These are phyloP conservation scores for Lepisosteus oculatus DNA, from an alignment of 2,113 vertebrate species.

Conservation along the genomic window DNA sequence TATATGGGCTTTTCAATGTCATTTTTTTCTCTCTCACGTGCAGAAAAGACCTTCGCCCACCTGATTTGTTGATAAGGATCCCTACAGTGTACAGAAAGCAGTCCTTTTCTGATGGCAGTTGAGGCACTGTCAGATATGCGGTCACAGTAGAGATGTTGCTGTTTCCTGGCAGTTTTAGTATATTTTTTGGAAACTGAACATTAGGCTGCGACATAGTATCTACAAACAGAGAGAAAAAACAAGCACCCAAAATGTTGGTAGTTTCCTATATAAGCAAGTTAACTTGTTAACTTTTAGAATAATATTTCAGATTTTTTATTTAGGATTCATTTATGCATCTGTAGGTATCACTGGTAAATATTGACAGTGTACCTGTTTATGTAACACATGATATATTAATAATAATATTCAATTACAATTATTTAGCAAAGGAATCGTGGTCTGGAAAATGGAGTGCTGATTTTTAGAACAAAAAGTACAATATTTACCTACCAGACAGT, in stretches of 20 bases:
- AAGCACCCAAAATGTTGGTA: neutral
- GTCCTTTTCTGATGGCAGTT: constrained; percentile 70
- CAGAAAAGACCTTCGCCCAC: constrained; percentile 45
- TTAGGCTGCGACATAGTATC: constrained; percentile 82
- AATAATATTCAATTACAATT: no score
- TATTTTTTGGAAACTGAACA: constrained; percentile 80
- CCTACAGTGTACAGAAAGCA: constrained; percentile 65
- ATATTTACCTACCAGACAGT: constrained; percentile 72
- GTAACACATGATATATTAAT: no score
- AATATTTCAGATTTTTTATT: no score
- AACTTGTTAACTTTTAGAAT: no score
- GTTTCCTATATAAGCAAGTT: neutral
- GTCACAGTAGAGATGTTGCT: constrained; percentile 69
- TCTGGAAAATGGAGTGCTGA: no score
- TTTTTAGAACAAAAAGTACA: neutral
- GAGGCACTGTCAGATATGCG: constrained; percentile 81
- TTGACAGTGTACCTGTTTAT: no score
- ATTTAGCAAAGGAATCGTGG: no score
- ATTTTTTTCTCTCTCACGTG: neutral
- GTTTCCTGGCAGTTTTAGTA: constrained; percentile 69
- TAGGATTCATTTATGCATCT: no score
- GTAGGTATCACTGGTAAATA: no score
- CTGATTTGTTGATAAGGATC: constrained; percentile 72
- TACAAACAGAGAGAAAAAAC: constrained; percentile 46
- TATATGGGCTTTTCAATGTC: no score